These are phyloP conservation scores for Allolobophora icterica DNA, from an alignment of 2,888 invertebrate species.

Conservation along the genomic window DNA sequence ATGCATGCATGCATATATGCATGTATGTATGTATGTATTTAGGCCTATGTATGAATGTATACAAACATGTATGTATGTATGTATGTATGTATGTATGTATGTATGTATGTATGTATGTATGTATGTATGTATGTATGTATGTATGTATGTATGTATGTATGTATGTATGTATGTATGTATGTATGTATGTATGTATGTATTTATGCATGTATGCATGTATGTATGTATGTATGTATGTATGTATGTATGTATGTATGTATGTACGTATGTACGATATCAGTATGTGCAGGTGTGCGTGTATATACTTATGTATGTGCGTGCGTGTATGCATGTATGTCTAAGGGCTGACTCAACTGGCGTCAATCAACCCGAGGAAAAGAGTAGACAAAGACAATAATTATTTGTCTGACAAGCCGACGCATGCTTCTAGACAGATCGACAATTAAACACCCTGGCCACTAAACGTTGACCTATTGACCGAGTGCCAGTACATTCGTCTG, in stretches of 20 bases:
- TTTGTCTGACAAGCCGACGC: too few relatives aligned
- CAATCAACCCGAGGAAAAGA: too few relatives aligned
- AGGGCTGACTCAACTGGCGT: too few relatives aligned
- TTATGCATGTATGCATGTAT: background rate
- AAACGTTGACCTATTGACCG: too few relatives aligned
- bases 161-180: background rate
- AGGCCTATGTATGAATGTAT: conserved; percentile 13
- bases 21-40: conserved; percentile 5
- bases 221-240: background rate
- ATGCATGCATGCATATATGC: background rate
- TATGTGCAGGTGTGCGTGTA: background rate
- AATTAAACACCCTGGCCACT: too few relatives aligned
- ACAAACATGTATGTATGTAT: background rate
- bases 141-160: background rate
- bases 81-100: background rate
- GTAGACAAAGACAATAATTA: too few relatives aligned
- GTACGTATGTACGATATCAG: background rate
- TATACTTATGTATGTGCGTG: background rate
- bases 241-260: too few relatives aligned
- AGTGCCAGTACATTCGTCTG: too few relatives aligned
- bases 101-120: conserved; percentile 19
- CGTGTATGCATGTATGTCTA: background rate
- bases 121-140: conserved; percentile 19
- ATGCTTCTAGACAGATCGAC: too few relatives aligned
- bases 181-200: background rate